phyloP scores from a whole-genome alignment of 1,140 invertebrate genomes.

The Panagrolaimus sp. region DNA sequence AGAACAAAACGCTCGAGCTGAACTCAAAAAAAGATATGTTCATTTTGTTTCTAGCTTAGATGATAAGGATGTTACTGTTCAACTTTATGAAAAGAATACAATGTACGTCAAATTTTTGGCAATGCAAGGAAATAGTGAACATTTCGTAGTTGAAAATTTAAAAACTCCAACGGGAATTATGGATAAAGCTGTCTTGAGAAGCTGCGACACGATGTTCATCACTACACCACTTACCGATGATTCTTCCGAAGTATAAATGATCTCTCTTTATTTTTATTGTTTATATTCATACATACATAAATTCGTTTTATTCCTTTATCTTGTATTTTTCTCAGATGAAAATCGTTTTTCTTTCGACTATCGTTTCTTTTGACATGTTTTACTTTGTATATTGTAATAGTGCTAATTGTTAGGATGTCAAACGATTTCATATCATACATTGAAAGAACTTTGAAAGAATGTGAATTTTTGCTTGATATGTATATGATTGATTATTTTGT shows the following conservation, averaged over 20 bases:
- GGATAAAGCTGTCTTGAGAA: constrained; percentile 30
- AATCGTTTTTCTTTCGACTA: not conserved
- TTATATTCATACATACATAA: not conserved
- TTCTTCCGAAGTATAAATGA: too few species aligned
- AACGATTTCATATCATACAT: not conserved
- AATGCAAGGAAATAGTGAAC: constrained; percentile 21
- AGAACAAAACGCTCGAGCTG: constrained; percentile 29
- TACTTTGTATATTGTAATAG: too few species aligned
- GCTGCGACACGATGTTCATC: constrained; percentile 26
- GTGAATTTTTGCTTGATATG: constrained; percentile 29
- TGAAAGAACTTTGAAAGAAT: constrained; percentile 23
- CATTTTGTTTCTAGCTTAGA: constrained; percentile 15
- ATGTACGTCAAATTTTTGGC: constrained; percentile 27
- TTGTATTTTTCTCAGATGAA: not conserved
- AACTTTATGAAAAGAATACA: constrained; percentile 4
- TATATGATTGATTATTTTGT: constrained; percentile 42
- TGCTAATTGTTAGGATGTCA: not conserved
- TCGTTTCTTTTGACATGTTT: not conserved
- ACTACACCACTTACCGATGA: not conserved
- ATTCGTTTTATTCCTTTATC: not conserved
- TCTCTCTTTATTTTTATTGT: not conserved
- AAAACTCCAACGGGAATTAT: constrained; percentile 30
- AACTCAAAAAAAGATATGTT: constrained; percentile 34
- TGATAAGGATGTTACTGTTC: constrained; percentile 30
- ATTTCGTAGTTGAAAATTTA: constrained; percentile 27